phyloP scores from a whole-genome alignment of 2,113 vertebrate species.

The Ploceus nigricollis region DNA sequence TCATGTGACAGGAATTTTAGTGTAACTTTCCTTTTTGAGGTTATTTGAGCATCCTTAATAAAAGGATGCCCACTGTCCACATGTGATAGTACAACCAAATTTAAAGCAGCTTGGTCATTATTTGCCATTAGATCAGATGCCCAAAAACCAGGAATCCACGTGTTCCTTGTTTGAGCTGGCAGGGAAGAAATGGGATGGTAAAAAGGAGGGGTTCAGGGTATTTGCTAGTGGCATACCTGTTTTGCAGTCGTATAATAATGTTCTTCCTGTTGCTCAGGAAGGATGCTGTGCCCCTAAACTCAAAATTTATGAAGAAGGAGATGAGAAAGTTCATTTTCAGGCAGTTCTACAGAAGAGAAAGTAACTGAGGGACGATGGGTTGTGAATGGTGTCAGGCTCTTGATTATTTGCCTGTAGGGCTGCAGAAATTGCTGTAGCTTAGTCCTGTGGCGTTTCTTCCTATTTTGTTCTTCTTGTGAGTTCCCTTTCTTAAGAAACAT shows the following conservation, averaged over 20 bases:
- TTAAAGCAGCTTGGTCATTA: neutral
- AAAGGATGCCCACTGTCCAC: neutral
- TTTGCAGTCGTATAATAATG: neutral
- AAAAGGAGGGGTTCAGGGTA: neutral
- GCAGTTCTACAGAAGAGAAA: neutral
- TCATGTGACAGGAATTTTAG: neutral
- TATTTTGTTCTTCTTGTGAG: neutral
- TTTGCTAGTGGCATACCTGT: neutral
- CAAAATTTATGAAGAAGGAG: neutral
- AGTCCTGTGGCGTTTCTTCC: neutral
- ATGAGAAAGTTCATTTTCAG: neutral
- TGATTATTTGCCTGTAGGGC: neutral
- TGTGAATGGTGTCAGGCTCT: neutral
- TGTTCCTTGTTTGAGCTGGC: neutral
- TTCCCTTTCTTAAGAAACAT: neutral
- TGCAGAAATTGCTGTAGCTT: neutral
- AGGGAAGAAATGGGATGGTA: neutral
- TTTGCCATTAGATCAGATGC: neutral
- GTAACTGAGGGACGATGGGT: neutral
- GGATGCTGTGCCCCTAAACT: neutral
- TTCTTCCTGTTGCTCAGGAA: neutral
- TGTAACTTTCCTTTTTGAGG: neutral
- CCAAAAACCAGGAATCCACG: accelerated
- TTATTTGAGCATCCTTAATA: neutral
- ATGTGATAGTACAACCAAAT: neutral